Conservation (phyloP, 2,888 invertebrate genomes). For the Junonia oenone region DNA sequence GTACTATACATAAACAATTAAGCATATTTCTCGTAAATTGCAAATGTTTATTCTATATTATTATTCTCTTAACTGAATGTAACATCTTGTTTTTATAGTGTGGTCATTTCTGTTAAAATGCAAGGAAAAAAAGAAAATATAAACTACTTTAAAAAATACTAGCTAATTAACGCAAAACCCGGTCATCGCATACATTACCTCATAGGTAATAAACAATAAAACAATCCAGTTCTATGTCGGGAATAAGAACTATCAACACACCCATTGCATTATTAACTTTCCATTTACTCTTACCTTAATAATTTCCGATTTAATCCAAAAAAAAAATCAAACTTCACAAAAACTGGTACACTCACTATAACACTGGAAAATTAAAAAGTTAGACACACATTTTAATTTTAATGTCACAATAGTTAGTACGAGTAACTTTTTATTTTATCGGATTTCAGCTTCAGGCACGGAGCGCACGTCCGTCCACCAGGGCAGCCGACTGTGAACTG, state of each 20-base stretch:
- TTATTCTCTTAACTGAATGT: too few relatives aligned
- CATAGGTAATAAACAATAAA: slow-evolving; percentile 47
- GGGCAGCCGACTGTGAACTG: slow-evolving; percentile 47
- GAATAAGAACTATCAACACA: slow-evolving; percentile 35
- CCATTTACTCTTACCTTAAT: slow-evolving; percentile 1
- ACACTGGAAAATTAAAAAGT: background rate
- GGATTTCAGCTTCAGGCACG: slow-evolving; percentile 27
- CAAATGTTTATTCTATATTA: too few relatives aligned
- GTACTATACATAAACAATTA: too few relatives aligned
- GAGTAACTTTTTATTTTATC: slow-evolving; percentile 23
- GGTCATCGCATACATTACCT: background rate
- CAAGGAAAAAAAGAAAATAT: too few relatives aligned
- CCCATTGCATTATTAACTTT: slow-evolving; percentile 2
- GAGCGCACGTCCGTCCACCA: slow-evolving; percentile 40
- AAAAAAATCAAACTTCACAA: slow-evolving; percentile 1
- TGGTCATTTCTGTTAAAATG: too few relatives aligned
- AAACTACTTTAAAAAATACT: too few relatives aligned
- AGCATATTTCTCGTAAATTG: too few relatives aligned
- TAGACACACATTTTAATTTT: background rate
- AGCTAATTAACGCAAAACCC: background rate
- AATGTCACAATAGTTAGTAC: background rate
- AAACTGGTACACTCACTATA: slow-evolving; percentile 1
- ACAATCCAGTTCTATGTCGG: slow-evolving; percentile 50
- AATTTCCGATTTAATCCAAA: slow-evolving; percentile 35
- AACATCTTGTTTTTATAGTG: too few relatives aligned